These are phyloP conservation scores for Endotricha flammealis DNA, from an alignment of 2,888 invertebrate species.

Conservation along the genomic window DNA sequence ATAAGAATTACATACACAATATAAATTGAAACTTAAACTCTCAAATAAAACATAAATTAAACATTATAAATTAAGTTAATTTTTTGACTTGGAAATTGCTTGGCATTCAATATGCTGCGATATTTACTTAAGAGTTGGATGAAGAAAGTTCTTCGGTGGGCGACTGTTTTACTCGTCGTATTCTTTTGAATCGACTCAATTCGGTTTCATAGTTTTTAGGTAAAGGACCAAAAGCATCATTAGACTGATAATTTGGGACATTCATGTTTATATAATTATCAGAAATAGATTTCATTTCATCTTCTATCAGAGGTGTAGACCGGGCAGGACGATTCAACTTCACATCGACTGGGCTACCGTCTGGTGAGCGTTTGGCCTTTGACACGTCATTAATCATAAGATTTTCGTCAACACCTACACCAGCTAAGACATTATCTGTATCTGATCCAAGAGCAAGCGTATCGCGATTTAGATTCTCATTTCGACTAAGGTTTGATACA, in stretches of 20 bases:
- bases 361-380: slow-evolving; percentile 41
- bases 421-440: slow-evolving; percentile 55
- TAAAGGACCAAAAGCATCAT: slow-evolving; percentile 52
- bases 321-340: slow-evolving; percentile 21
- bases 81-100: slow-evolving; percentile 26
- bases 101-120: slow-evolving; percentile 18
- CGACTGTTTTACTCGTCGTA: slow-evolving; percentile 50
- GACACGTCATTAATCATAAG: slow-evolving; percentile 51
- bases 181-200: slow-evolving; percentile 55
- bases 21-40: slow-evolving; percentile 43
- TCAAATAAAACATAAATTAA: slow-evolving; percentile 31
- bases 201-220: slow-evolving; percentile 50
- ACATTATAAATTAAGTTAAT: slow-evolving; percentile 25
- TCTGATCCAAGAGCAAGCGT: slow-evolving; percentile 53
- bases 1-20: slow-evolving; percentile 20
- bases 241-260: slow-evolving; percentile 45
- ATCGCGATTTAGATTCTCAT: slow-evolving; percentile 31
- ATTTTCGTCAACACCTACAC: slow-evolving; percentile 57
- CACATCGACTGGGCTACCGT: slow-evolving; percentile 15
- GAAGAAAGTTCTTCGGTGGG: slow-evolving; percentile 22
- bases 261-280: slow-evolving; percentile 35
- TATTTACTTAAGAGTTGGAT: slow-evolving; percentile 13
- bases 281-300: slow-evolving; percentile 27
- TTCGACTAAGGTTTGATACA: slow-evolving; percentile 21
- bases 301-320: slow-evolving; percentile 29